Percentiles rank a stretch among this genome's conserved stretches.
phyloP scores from a whole-genome alignment of 2,888 invertebrate genomes.

The Acleris holmiana region DNA sequence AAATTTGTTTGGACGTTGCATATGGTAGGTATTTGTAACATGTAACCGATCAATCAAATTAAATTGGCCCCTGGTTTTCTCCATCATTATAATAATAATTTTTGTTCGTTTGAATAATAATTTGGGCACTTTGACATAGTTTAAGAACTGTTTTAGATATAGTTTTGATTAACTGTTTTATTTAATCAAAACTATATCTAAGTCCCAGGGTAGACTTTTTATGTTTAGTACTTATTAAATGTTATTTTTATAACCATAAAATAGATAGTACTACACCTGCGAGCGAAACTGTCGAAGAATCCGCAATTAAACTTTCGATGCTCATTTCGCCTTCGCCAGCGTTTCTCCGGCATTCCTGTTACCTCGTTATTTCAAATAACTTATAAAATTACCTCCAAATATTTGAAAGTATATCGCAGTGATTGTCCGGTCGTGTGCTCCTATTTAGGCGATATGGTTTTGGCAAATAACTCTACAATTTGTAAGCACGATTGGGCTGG shows the following conservation, averaged over 20 bases:
- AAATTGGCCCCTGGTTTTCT: too few species aligned
- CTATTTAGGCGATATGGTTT: slow-evolving; percentile 31
- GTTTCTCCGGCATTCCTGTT: slow-evolving; percentile 27
- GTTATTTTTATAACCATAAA: not conserved
- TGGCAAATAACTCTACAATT: slow-evolving; percentile 32
- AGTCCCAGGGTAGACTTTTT: too few species aligned
- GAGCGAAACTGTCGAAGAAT: not conserved
- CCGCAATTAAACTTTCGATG: slow-evolving; percentile 20
- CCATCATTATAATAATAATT: too few species aligned
- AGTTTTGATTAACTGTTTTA: too few species aligned
- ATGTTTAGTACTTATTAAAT: not conserved
- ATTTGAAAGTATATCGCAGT: slow-evolving; percentile 38
- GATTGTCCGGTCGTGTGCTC: slow-evolving; percentile 29
- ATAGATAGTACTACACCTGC: not conserved
- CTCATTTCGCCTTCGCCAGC: slow-evolving; percentile 25
- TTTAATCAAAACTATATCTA: too few species aligned
- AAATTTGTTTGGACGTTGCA: too few species aligned
- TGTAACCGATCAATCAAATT: too few species aligned
- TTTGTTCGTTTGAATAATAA: too few species aligned
- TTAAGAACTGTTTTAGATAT: too few species aligned
- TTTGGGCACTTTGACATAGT: too few species aligned
- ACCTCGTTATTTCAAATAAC: slow-evolving; percentile 26
- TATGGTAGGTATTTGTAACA: too few species aligned
- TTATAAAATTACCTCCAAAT: slow-evolving; percentile 35
- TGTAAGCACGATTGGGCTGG: slow-evolving; percentile 26